phyloP scores from a whole-genome alignment of 2,888 invertebrate species.

The Tetramorium bicarinatum region DNA sequence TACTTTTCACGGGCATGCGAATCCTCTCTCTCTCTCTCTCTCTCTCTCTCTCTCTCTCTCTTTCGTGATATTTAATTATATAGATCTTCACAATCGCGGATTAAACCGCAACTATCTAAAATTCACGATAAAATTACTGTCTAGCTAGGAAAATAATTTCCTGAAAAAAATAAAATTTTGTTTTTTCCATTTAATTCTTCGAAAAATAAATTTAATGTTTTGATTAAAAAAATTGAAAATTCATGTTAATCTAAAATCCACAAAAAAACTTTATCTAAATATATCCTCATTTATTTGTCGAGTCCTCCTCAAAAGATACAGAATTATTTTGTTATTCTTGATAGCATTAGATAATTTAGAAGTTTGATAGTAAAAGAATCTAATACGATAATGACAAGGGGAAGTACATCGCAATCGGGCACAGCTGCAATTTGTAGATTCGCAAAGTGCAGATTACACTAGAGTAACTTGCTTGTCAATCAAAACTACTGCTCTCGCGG shows the following conservation, averaged over 20 bases:
- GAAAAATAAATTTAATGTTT: neutral
- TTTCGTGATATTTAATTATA: constrained; percentile 62
- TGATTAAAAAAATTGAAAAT: neutral
- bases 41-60: neutral
- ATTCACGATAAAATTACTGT: neutral
- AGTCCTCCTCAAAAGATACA: neutral
- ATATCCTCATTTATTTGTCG: neutral
- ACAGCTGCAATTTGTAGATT: constrained; percentile 23
- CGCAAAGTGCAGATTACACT: constrained; percentile 42
- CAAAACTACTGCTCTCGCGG: constrained; percentile 31
- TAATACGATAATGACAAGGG: neutral
- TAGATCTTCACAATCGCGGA: constrained; percentile 68
- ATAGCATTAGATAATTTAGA: neutral
- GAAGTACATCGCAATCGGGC: neutral
- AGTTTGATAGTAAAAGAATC: constrained; percentile 11
- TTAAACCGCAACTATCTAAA: constrained; percentile 73
- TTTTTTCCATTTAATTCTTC: neutral
- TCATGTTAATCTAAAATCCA: neutral
- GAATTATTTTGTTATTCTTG: neutral
- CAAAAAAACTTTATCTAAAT: neutral
- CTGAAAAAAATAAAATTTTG: neutral
- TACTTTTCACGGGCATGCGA: constrained; percentile 42
- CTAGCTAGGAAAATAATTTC: constrained; percentile 5
- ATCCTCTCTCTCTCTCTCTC: neutral
- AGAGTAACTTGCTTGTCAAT: constrained; percentile 46